Base-by-base conservation (phyloP, 2,888 invertebrate species). In the Cephus runcator region DNA sequence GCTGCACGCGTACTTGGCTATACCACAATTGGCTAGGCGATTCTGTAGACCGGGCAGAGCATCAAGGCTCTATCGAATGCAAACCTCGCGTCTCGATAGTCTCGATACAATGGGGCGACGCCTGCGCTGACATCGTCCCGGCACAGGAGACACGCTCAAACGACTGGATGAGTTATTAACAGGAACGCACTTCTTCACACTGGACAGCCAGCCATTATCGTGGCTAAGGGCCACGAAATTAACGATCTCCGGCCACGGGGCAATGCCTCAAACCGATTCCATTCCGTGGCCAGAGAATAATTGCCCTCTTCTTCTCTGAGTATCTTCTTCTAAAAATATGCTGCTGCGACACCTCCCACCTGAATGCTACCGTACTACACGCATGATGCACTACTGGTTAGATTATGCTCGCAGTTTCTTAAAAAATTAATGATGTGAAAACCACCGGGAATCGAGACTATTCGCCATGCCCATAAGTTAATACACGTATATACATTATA, bases 181-280 rank as follows among this genome's bases (percentile, higher is more conserved):
- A 11, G 69, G n/a, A 31, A 12, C 12, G 69, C 69, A n/a, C n/a
- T 69, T n/a, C 15, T 69, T 69, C 69, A 4, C 69, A 11, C 69
- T n/a, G 69, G 69, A 69, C 69, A 31, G n/a, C 35, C 12, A 34
- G 83, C 82, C 79, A 86, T 83, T 86, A 85, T 85, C 83, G 81
- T 12, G 35, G 79, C 76, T 82, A 81, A 75, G 79, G 69, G 82
- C 80, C 84, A 83, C 84, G 84, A 87, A 89, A 90, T 89, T 88
- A 89, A 89, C 87, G 87, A 84, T 85, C 83, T 85, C 80, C 81
- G 73, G 80, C 78, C 31, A 71, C 71, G 79, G 79, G 82, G 80
- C 84, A 82, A 84, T 87, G 86, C 88, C 84, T 88, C 88, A 88
- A 88, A 86, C 87, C 81, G 85, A 88, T 87, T 88, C 84, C 80